Conservation (phyloP, 2,888 invertebrate species). For the Amiota mariae region DNA sequence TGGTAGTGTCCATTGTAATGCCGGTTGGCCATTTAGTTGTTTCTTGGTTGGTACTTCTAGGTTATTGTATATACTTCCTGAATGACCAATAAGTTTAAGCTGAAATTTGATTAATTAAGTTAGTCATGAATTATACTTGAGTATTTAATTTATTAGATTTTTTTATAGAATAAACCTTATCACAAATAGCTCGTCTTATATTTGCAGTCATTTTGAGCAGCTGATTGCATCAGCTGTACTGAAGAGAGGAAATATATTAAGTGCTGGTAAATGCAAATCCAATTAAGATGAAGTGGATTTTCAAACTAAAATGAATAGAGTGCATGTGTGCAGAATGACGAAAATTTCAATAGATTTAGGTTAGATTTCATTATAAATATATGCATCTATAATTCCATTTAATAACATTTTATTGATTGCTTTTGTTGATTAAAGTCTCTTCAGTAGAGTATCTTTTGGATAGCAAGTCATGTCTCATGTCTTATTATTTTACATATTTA, state of each 20-base stretch:
- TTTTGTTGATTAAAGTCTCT: too few relatives aligned
- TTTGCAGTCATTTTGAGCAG: conserved; percentile 53
- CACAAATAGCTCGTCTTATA: conserved; percentile 64
- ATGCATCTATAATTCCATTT: too few relatives aligned
- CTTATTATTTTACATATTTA: too few relatives aligned
- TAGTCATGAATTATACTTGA: background rate
- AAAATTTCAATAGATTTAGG: too few relatives aligned
- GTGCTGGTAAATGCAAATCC: too few relatives aligned
- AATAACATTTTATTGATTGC: too few relatives aligned
- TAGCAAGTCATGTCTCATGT: too few relatives aligned
- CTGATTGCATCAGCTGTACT: background rate
- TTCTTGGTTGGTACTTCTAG: conserved; percentile 60
- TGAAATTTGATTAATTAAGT: conserved; percentile 23
- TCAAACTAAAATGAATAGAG: too few relatives aligned
- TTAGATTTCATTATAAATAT: too few relatives aligned
- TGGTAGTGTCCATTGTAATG: conserved; percentile 58
- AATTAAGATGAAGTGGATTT: too few relatives aligned
- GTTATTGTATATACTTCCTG: conserved; percentile 53
- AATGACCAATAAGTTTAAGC: conserved; percentile 55
- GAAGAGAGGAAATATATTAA: background rate
- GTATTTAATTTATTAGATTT: background rate
- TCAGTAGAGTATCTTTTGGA: too few relatives aligned
- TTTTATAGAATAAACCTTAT: conserved; percentile 59
- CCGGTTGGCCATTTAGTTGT: conserved; percentile 46
- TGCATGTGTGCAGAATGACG: too few relatives aligned